Conservation (phyloP, 1,140 invertebrate genomes). For the Bombus confusus region DNA sequence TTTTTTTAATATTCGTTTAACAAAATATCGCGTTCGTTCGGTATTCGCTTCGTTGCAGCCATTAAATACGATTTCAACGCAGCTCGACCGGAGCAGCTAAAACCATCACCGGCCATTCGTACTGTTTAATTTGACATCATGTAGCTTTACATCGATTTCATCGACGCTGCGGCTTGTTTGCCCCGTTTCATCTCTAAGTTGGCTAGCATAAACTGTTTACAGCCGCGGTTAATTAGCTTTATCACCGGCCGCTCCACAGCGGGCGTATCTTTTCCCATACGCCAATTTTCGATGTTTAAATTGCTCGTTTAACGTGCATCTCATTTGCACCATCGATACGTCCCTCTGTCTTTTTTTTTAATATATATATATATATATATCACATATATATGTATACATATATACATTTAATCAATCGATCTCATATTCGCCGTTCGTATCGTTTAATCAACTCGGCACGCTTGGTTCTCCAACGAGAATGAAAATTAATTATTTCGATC, state of each 20-base stretch:
- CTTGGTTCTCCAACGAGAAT: not conserved
- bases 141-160: not conserved
- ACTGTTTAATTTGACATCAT: constrained; percentile 19
- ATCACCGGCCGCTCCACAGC: not conserved
- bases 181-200: constrained; percentile 8
- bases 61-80: constrained; percentile 15
- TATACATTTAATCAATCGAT: not conserved
- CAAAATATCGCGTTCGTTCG: not conserved
- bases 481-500: constrained; percentile 15
- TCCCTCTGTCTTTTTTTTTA: not conserved
- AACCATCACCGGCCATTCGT: constrained; percentile 13
- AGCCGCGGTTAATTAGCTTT: constrained; percentile 27
- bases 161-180: not conserved
- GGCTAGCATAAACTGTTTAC: constrained; percentile 10
- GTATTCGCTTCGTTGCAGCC: constrained; percentile 1
- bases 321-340: not conserved
- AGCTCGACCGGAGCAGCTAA: not conserved
- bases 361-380: not conserved
- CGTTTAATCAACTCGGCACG: constrained; percentile 14
- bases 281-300: not conserved
- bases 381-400: not conserved
- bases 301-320: not conserved
- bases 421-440: not conserved
- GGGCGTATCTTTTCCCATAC: not conserved
- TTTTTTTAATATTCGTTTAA: no score